phyloP scores from a whole-genome alignment of 2,888 invertebrate genomes.

The Aphrophora alni region DNA sequence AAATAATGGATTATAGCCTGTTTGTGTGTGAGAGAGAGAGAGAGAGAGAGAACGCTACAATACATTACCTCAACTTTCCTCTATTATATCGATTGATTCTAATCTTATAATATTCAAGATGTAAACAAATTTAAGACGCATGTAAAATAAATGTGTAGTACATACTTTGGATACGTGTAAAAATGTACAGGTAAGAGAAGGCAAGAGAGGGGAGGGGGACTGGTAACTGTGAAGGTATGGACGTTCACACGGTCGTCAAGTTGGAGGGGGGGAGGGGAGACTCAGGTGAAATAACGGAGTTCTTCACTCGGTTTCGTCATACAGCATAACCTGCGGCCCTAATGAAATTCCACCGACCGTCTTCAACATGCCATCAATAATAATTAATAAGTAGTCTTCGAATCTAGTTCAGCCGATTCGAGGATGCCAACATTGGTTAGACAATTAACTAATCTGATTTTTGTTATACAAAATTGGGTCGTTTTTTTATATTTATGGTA shows the following conservation, averaged over 20 bases:
- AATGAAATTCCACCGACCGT: not conserved
- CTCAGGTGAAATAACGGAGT: not conserved
- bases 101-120: too few relatives aligned
- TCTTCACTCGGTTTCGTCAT: not conserved
- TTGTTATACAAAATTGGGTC: too few relatives aligned
- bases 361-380: not conserved
- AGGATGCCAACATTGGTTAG: too few relatives aligned
- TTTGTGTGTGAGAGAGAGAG: too few relatives aligned
- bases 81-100: too few relatives aligned
- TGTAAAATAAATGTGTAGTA: too few relatives aligned
- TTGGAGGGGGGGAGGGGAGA: not conserved
- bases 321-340: not conserved
- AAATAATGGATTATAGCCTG: too few relatives aligned
- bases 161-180: constrained; percentile 1
- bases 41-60: too few relatives aligned
- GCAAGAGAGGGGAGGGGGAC: not conserved
- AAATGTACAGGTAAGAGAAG: not conserved
- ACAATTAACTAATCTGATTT: too few relatives aligned
- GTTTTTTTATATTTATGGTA: too few relatives aligned
- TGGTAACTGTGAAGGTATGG: not conserved
- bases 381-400: not conserved
- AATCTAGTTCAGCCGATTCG: not conserved
- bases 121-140: too few relatives aligned
- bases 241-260: not conserved
- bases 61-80: too few relatives aligned